Evolutionary conservation across 2,797 vertebrate species (phyloP).

Genomic region (Pseudomugil tenellus): DNA sequence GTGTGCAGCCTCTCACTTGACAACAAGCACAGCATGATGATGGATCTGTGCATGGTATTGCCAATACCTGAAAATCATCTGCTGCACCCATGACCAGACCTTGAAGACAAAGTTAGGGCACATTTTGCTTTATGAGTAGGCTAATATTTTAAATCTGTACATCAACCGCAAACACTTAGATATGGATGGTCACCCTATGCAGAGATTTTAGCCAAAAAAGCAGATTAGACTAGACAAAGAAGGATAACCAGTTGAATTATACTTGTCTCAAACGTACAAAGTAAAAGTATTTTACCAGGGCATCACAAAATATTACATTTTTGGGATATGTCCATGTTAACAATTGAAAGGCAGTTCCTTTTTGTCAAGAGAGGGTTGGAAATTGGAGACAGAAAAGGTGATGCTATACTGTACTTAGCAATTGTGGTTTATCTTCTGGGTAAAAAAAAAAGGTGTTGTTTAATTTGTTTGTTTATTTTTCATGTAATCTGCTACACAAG

Average conservation of each 20-base stretch:
- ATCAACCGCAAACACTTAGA: not conserved
- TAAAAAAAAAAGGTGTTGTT: no score
- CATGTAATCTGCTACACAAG: no score
- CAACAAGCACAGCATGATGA: slow-evolving; percentile 65
- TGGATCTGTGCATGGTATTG: slow-evolving; percentile 42
- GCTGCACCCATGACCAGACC: slow-evolving; percentile 51
- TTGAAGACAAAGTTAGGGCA: slow-evolving; percentile 42
- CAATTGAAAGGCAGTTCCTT: no score
- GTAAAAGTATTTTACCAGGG: no score
- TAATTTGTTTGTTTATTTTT: no score
- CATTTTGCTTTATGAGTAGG: slow-evolving; percentile 12
- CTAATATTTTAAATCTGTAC: slow-evolving; percentile 33
- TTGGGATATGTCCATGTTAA: not conserved
- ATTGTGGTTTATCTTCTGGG: no score
- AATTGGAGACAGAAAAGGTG: no score
- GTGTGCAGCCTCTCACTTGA: slow-evolving; percentile 55
- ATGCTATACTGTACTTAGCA: no score
- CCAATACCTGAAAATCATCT: slow-evolving; percentile 67
- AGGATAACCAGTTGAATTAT: not conserved
- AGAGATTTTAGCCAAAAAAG: slow-evolving; percentile 3
- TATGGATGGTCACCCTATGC: slow-evolving; percentile 1
- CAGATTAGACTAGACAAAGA: not conserved
- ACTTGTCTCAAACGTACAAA: not conserved
- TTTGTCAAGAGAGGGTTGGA: no score
- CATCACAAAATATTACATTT: not conserved